Conservation (phyloP, 2,888 invertebrate species). For the Helleia helle region DNA sequence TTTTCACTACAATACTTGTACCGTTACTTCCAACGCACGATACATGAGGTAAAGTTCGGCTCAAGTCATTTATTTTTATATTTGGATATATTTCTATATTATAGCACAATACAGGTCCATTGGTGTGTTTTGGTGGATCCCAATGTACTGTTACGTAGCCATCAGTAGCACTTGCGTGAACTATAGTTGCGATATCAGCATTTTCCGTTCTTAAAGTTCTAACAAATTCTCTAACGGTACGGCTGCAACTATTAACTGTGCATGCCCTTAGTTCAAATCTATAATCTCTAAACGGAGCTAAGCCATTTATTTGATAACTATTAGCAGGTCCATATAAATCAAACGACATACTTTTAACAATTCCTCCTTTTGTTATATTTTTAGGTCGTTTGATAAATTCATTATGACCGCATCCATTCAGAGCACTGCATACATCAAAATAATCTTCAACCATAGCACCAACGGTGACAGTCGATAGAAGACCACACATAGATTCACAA, state of each 20-base stretch:
- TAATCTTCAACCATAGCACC: constrained; percentile 46
- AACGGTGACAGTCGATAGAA: constrained; percentile 37
- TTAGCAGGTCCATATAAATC: constrained; percentile 33
- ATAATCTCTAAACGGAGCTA: constrained; percentile 58
- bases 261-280: constrained; percentile 52
- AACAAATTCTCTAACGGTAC: constrained; percentile 41
- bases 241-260: constrained; percentile 37
- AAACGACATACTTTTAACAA: constrained; percentile 37
- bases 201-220: constrained; percentile 37
- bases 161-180: constrained; percentile 23
- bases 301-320: constrained; percentile 35
- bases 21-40: constrained; percentile 38
- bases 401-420: constrained; percentile 31
- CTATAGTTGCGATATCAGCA: constrained; percentile 40
- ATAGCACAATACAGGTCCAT: constrained; percentile 54
- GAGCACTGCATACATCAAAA: constrained; percentile 45
- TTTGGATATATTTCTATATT: constrained; percentile 44
- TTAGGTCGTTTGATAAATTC: constrained; percentile 28
- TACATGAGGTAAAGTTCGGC: constrained; percentile 32
- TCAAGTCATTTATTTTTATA: constrained; percentile 26
- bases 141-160: constrained; percentile 41
- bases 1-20: constrained; percentile 22
- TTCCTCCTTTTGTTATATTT: constrained; percentile 35
- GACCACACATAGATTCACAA: constrained; percentile 53
- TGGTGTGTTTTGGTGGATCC: constrained; percentile 42